Evolutionary conservation across 2,797 vertebrate genomes (phyloP).

Genomic region (Leontopithecus rosalia): DNA sequence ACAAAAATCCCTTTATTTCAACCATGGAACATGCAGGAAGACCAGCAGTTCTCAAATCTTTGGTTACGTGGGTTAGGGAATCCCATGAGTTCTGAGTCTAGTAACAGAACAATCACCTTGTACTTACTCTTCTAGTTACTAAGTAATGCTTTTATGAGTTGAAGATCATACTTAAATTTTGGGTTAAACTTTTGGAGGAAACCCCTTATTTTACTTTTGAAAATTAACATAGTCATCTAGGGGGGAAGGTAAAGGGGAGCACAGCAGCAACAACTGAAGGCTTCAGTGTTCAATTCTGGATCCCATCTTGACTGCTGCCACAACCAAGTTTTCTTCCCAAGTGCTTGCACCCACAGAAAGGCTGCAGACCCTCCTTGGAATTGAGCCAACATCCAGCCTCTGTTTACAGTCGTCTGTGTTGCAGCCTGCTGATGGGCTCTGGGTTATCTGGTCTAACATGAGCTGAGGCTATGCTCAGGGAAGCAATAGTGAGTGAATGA

Average conservation of each 20-base stretch:
- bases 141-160: not conserved
- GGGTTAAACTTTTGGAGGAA: not conserved
- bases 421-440: not conserved
- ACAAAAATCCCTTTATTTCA: conserved; percentile 11
- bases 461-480: not conserved
- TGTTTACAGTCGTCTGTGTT: not conserved
- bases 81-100: not conserved
- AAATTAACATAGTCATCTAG: not conserved
- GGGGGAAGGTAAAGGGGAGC: not conserved
- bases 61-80: not conserved
- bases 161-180: not conserved
- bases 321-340: not conserved
- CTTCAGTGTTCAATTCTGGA: not conserved
- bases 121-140: not conserved
- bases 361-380: not conserved
- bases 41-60: not conserved
- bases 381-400: not conserved
- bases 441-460: not conserved
- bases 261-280: not conserved
- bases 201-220: not conserved
- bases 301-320: not conserved
- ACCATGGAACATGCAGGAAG: not conserved
- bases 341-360: not conserved
- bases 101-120: not conserved
- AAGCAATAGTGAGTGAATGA: not conserved